Base-by-base conservation (phyloP, 2,888 invertebrate species). In the Drosophila peninsularis region DNA sequence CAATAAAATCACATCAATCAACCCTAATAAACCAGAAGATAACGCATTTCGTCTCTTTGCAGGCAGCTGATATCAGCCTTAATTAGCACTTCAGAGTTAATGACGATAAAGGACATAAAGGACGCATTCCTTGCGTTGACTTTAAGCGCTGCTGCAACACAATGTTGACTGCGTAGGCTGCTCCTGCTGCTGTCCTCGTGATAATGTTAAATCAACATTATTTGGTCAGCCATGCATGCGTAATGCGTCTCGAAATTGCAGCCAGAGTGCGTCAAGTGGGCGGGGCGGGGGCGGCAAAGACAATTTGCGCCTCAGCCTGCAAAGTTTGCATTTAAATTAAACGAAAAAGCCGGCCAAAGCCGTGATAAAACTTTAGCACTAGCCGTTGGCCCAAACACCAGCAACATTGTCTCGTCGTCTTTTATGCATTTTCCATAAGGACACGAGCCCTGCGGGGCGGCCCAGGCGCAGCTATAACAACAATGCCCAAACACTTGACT, bases 191-290 rank as follows among this genome's bases (percentile, higher is more conserved):
- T 41, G 56, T 45, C 65, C 56, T 24, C 69, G 79, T 89, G 89
- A 86, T 90, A 90, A 90, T 90, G 86, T 86, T 90, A 90, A 90
- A 91, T 90, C 91, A 90, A 90, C 90, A 91, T 91, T 91, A 90
- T 90, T 90, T 90, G 88, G 88, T 75, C 90, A 88, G 76, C 78
- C 91, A 90, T 91, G 90, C 91, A 91, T 91, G 88, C 78, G 74
- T 90, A 90, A 90, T 91, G 80, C 80, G 80, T 82, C 80, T 82
- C 85, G 84, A 80, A 88, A 80, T 86, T 80, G 86, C 78, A 30
- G 42, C 47, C 80, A 21, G 54, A n/a, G 27, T 49, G 13, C n/a
- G 47, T 36, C 24, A 52, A 19, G 41, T 34, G 32, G 9, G 37
- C 13, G 5, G 11, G 19, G 41, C 19, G 1, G 19, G 19, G n/a